A percentile compares a stretch with the other conserved stretches of the same genome.
Conservation (phyloP, 2,113 vertebrate species). For the Lipophrys pholis region DNA sequence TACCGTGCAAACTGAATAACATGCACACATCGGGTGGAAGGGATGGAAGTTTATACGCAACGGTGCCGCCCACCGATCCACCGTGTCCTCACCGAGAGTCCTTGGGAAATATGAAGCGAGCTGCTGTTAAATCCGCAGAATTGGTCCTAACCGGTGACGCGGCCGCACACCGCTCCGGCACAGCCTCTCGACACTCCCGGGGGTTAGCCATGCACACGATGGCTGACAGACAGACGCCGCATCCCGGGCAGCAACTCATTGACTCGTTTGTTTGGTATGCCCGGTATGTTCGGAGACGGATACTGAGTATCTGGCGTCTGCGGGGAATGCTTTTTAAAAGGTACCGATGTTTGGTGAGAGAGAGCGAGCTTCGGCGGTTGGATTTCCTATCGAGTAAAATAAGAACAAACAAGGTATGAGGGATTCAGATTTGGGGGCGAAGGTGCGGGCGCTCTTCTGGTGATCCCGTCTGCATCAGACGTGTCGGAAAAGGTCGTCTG, state of each 20-base stretch:
- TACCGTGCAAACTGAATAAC: too few species aligned
- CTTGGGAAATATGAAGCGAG: too few species aligned
- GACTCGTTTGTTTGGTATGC: conserved; percentile 16
- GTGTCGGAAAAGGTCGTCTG: conserved; percentile 38
- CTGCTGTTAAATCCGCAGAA: too few species aligned
- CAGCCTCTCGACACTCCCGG: not conserved
- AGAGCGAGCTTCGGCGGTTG: conserved; percentile 2
- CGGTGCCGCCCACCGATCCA: too few species aligned
- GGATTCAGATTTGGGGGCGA: conserved; percentile 36
- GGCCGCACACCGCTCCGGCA: conserved; percentile 5
- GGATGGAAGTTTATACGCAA: too few species aligned
- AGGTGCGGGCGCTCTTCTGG: conserved; percentile 39
- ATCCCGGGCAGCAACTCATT: not conserved
- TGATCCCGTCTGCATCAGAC: conserved; percentile 27
- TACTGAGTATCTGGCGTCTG: not conserved
- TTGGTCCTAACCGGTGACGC: conserved; percentile 26
- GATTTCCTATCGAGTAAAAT: conserved; percentile 22
- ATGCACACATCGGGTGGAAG: too few species aligned
- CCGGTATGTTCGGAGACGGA: conserved; percentile 27
- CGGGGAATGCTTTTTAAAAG: not conserved
- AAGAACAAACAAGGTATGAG: not conserved
- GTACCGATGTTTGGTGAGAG: not conserved
- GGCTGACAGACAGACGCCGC: conserved; percentile 23
- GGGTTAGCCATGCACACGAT: conserved; percentile 35
- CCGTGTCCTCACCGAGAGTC: too few species aligned